These are phyloP conservation scores for Oligia strigilis DNA, from an alignment of 2,888 invertebrate genomes.

Conservation along the genomic window DNA sequence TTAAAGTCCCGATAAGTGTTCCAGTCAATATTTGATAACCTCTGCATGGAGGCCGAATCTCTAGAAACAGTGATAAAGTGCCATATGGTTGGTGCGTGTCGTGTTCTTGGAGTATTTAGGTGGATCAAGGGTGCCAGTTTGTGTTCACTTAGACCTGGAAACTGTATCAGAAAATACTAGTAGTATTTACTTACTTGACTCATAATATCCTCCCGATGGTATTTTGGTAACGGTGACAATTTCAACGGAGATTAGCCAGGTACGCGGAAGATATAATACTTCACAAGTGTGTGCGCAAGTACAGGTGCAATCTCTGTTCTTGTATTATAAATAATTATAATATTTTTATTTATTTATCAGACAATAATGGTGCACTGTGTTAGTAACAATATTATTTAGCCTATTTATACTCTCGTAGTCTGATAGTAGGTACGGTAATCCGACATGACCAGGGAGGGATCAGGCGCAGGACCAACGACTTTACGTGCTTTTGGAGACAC, in stretches of 20 bases:
- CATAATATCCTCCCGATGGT: not conserved
- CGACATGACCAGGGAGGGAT: not conserved
- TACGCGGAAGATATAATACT: not conserved
- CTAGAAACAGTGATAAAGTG: constrained; percentile 76
- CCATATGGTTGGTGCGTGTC: constrained; percentile 68
- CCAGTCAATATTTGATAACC: constrained; percentile 82
- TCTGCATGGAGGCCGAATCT: constrained; percentile 75
- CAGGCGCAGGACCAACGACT: not conserved
- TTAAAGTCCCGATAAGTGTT: constrained; percentile 78
- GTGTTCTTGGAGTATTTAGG: constrained; percentile 28
- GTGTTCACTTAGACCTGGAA: not conserved
- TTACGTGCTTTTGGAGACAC: not conserved
- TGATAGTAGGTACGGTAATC: not conserved
- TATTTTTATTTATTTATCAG: no score
- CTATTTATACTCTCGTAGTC: no score
- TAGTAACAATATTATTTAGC: no score
- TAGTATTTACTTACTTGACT: not conserved
- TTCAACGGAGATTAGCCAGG: not conserved
- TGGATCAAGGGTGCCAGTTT: constrained; percentile 23
- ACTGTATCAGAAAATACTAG: not conserved
- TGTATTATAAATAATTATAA: no score
- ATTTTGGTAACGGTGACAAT: not conserved
- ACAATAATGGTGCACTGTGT: no score
- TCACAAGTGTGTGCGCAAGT: no score
- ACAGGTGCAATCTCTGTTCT: not conserved